These are phyloP conservation scores for Sciurus vulgaris DNA, from an alignment of 2,797 vertebrate species.

Conservation along the genomic window DNA sequence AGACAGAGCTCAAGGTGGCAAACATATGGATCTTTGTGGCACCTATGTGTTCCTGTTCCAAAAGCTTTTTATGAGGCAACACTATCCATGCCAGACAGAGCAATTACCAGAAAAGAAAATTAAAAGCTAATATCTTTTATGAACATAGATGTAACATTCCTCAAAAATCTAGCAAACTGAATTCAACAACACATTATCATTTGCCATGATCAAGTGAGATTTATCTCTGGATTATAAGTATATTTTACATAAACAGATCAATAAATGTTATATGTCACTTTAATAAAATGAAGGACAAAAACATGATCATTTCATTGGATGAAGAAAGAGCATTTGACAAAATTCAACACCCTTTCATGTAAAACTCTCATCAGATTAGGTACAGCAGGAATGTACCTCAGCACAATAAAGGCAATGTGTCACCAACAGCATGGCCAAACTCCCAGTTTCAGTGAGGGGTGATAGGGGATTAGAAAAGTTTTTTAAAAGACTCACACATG, in stretches of 20 bases:
- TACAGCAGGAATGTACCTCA: not conserved
- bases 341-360: not conserved
- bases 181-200: no score
- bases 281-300: not conserved
- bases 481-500: no score
- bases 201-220: no score
- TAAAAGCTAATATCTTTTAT: not conserved
- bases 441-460: no score
- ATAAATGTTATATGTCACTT: not conserved
- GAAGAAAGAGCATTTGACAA: not conserved
- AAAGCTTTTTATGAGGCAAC: not conserved
- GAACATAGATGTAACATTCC: not conserved
- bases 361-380: not conserved
- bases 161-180: not conserved
- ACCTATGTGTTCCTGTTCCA: not conserved
- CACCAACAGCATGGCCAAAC: no score
- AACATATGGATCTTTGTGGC: not conserved
- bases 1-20: not conserved
- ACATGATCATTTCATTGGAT: not conserved
- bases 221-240: not conserved
- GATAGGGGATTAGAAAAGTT: no score
- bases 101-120: not conserved
- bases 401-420: not conserved
- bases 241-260: not conserved
- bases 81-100: not conserved